These are phyloP conservation scores for Pangasianodon hypophthalmus DNA, from an alignment of 2,113 vertebrate species.

Conservation along the genomic window DNA sequence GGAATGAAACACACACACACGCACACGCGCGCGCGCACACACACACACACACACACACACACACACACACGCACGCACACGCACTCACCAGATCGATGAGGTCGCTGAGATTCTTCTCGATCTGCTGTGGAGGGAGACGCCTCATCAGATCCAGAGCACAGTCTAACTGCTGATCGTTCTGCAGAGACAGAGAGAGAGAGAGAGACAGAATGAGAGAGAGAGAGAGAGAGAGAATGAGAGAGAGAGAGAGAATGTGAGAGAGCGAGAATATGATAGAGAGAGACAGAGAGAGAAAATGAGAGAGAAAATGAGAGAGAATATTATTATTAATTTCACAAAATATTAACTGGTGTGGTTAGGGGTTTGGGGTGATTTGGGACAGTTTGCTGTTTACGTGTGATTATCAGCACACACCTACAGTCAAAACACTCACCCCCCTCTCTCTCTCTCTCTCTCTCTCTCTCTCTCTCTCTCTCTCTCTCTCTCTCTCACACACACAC, in stretches of 20 bases:
- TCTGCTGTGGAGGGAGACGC: slow-evolving; percentile 98
- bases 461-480: not conserved
- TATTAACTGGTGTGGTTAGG: not conserved
- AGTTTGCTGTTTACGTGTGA: not conserved
- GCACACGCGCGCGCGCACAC: too few species aligned
- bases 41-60: not conserved
- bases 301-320: not conserved
- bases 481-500: not conserved
- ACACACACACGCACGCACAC: not conserved
- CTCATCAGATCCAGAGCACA: slow-evolving; percentile 99
- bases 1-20: not conserved
- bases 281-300: slow-evolving; percentile 13
- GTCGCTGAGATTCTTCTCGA: slow-evolving; percentile 99
- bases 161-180: slow-evolving; percentile 98
- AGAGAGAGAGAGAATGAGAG: slow-evolving; percentile 4
- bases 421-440: not conserved
- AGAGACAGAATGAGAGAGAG: not conserved
- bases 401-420: not conserved
- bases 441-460: not conserved
- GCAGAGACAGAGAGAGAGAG: slow-evolving; percentile 53
- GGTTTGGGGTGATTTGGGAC: not conserved
- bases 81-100: slow-evolving; percentile 94
- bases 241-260: not conserved
- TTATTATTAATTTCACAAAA: not conserved
- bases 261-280: too few species aligned